A percentile compares a stretch with the other conserved stretches of the same genome.
Conservation (phyloP, 2,113 vertebrate genomes). For the Neopipo cinnamomea region DNA sequence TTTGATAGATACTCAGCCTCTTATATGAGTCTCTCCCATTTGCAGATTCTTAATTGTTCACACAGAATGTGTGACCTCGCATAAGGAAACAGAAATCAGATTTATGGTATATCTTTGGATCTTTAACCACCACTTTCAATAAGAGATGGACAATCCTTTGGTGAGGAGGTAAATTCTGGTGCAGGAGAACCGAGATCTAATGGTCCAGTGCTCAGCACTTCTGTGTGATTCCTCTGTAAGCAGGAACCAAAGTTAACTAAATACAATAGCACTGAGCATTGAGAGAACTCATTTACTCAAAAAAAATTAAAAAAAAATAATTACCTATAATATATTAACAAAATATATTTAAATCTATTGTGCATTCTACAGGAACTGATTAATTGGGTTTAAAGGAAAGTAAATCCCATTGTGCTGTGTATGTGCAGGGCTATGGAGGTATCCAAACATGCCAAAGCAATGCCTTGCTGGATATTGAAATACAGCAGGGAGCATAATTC, state of each 20-base stretch:
- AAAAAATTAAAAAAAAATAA: neutral
- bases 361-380: neutral
- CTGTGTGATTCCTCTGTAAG: neutral
- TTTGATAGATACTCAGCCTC: neutral
- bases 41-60: neutral
- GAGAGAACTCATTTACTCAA: neutral
- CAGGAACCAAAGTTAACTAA: neutral
- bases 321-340: neutral
- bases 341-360: neutral
- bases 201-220: neutral
- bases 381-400: neutral
- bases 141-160: neutral
- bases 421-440: neutral
- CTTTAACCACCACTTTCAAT: neutral
- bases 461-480: neutral
- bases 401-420: neutral
- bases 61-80: fast-evolving
- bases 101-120: neutral
- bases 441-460: neutral
- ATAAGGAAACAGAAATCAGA: neutral
- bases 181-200: neutral
- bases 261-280: neutral
- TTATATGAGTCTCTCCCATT: neutral
- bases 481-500: neutral
- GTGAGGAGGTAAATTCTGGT: neutral